Percentiles rank a stretch among this genome's conserved stretches.
Evolutionary conservation across 2,797 vertebrate species (phyloP).

Genomic region (Miichthys miiuy): DNA sequence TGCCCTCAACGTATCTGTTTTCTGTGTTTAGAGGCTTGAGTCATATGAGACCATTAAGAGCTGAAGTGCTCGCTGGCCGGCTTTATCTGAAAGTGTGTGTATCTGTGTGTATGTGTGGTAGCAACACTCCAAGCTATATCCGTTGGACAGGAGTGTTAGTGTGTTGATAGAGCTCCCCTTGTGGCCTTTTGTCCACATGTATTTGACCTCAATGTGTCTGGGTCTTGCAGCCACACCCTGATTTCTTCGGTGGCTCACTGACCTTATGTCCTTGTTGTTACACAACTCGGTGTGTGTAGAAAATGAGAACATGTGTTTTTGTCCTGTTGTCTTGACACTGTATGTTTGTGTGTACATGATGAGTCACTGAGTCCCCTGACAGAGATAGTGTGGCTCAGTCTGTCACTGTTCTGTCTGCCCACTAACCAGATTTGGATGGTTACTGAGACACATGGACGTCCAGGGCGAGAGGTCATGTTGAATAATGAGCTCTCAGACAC

Average conservation of each 20-base stretch:
- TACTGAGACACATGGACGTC: constrained; percentile 45
- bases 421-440: constrained; percentile 57
- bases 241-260: constrained; percentile 2
- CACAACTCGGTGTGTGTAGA: not conserved
- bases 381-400: constrained; percentile 45
- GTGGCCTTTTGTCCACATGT: constrained; percentile 57
- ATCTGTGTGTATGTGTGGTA: constrained; percentile 22
- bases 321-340: constrained; percentile 21
- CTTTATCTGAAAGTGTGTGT: constrained; percentile 47
- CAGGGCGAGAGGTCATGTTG: constrained; percentile 32
- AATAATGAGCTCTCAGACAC: constrained; percentile 28
- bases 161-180: constrained; percentile 42
- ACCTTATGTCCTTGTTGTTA: constrained; percentile 37
- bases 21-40: constrained; percentile 25
- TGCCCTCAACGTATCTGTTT: not conserved
- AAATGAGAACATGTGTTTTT: constrained; percentile 1
- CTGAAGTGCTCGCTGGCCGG: constrained; percentile 25
- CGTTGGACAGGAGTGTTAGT: constrained; percentile 35
- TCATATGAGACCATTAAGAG: constrained; percentile 48
- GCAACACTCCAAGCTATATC: constrained; percentile 16
- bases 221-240: constrained; percentile 37
- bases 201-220: constrained; percentile 55
- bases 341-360: constrained; percentile 33
- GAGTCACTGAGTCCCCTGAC: constrained; percentile 62
- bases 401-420: constrained; percentile 34